These are phyloP conservation scores for Amphipyra berbera DNA, from an alignment of 2,888 invertebrate species.

Conservation along the genomic window DNA sequence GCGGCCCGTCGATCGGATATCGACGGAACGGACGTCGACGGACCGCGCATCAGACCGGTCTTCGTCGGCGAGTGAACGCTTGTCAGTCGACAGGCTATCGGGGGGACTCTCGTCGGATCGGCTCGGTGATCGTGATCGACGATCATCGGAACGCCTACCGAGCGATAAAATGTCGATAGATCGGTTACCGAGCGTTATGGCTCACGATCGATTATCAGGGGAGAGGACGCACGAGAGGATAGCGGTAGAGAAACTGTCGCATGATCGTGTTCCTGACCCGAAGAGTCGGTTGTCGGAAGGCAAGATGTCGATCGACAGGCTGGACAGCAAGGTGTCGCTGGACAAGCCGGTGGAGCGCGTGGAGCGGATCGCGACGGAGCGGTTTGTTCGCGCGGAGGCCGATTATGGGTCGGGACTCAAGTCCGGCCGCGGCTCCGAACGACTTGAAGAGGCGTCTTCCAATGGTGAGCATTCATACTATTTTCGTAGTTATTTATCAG, in stretches of 20 bases:
- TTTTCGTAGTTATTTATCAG: no score
- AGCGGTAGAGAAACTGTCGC: slow-evolving; percentile 49
- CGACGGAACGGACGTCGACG: slow-evolving; percentile 60
- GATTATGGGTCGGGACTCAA: slow-evolving; percentile 82
- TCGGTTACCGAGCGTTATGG: slow-evolving; percentile 64
- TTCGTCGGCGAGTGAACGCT: slow-evolving; percentile 64
- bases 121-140: slow-evolving; percentile 57
- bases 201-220: slow-evolving; percentile 65
- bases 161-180: slow-evolving; percentile 66
- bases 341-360: slow-evolving; percentile 59
- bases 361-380: slow-evolving; percentile 60
- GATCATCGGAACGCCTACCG: slow-evolving; percentile 61
- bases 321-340: slow-evolving; percentile 64
- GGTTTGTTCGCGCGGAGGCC: slow-evolving; percentile 81
- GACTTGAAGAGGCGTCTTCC: slow-evolving; percentile 77
- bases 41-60: slow-evolving; percentile 65
- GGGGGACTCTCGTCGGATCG: slow-evolving; percentile 54
- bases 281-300: slow-evolving; percentile 70
- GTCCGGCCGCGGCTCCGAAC: slow-evolving; percentile 75
- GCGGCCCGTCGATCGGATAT: slow-evolving; percentile 58
- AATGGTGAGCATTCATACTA: slow-evolving; percentile 69
- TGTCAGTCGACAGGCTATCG: slow-evolving; percentile 63
- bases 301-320: slow-evolving; percentile 65
- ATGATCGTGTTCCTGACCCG: slow-evolving; percentile 55
- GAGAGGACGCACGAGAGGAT: slow-evolving; percentile 53